phyloP scores from a whole-genome alignment of 64 coral and sea anemone species.

The Trachythela sp. region DNA sequence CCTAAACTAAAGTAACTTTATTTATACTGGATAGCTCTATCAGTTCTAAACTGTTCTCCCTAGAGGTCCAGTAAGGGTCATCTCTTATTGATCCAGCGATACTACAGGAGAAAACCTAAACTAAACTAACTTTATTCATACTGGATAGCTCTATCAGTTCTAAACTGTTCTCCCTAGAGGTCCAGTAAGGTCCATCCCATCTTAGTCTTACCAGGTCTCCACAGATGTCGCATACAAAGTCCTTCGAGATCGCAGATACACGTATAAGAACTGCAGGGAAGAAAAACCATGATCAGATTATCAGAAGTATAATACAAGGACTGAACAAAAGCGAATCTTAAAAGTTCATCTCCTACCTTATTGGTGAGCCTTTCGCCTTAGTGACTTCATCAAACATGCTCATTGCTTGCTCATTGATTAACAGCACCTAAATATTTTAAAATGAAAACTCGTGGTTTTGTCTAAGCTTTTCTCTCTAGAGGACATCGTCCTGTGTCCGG shows the following conservation, averaged over 20 bases:
- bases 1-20: no score
- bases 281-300: not conserved
- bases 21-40: no score
- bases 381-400: slow-evolving; percentile 78
- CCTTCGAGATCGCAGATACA: slow-evolving; percentile 97
- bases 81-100: no score
- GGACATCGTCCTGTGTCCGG: no score
- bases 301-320: not conserved
- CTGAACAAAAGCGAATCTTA: not conserved
- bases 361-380: slow-evolving; percentile 77
- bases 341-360: slow-evolving; percentile 45
- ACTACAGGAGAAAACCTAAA: no score
- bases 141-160: no score
- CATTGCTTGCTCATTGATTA: slow-evolving; percentile 95
- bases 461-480: not conserved
- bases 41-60: no score
- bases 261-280: slow-evolving; percentile 71
- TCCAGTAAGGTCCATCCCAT: not conserved
- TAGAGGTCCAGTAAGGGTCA: no score
- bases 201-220: slow-evolving; percentile 70
- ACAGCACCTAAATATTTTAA: slow-evolving; percentile 57
- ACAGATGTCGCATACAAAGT: slow-evolving; percentile 92
- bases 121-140: no score
- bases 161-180: no score
- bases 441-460: not conserved